Percentiles rank a stretch among this genome's conserved stretches.
Conservation (phyloP, 2,888 invertebrate genomes). For the Beris chalybata region DNA sequence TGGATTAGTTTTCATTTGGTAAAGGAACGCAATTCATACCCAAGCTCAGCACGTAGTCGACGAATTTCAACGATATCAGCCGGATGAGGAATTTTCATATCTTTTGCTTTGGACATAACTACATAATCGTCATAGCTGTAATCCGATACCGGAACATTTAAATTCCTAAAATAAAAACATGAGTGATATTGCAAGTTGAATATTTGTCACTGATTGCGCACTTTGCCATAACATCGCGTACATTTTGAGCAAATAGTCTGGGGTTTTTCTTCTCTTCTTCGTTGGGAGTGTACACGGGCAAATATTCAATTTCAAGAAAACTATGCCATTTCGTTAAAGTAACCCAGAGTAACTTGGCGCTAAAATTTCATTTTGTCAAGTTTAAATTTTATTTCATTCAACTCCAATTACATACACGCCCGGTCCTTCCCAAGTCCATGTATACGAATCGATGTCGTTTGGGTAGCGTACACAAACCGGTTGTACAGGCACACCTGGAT, state of each 20-base stretch:
- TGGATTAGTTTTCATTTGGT: slow-evolving; percentile 8
- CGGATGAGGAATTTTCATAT: slow-evolving; percentile 76
- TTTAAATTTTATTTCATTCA: neutral
- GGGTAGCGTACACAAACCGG: slow-evolving; percentile 91
- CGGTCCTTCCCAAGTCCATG: slow-evolving; percentile 95
- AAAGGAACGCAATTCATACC: slow-evolving; percentile 58
- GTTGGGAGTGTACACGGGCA: slow-evolving; percentile 87
- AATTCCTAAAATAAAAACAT: slow-evolving; percentile 63
- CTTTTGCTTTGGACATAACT: slow-evolving; percentile 80
- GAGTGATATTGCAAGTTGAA: neutral
- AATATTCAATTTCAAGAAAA: slow-evolving; percentile 86
- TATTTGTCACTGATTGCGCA: slow-evolving; percentile 56
- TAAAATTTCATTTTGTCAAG: slow-evolving; percentile 48
- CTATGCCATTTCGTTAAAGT: slow-evolving; percentile 87
- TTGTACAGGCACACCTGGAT: slow-evolving; percentile 93
- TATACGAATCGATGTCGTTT: slow-evolving; percentile 84
- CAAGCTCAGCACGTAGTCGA: slow-evolving; percentile 73
- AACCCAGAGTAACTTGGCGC: slow-evolving; percentile 81
- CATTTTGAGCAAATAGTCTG: slow-evolving; percentile 86
- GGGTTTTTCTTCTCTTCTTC: slow-evolving; percentile 85
- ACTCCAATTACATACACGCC: slow-evolving; percentile 74
- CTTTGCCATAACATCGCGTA: slow-evolving; percentile 89
- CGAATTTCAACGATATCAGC: slow-evolving; percentile 76
- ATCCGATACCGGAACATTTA: slow-evolving; percentile 84
- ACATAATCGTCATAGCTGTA: slow-evolving; percentile 92